Percentiles rank a stretch among this genome's conserved stretches.
Conservation (phyloP, 92 coral and sea anemone genomes). For the Scolanthus callimorphus region DNA sequence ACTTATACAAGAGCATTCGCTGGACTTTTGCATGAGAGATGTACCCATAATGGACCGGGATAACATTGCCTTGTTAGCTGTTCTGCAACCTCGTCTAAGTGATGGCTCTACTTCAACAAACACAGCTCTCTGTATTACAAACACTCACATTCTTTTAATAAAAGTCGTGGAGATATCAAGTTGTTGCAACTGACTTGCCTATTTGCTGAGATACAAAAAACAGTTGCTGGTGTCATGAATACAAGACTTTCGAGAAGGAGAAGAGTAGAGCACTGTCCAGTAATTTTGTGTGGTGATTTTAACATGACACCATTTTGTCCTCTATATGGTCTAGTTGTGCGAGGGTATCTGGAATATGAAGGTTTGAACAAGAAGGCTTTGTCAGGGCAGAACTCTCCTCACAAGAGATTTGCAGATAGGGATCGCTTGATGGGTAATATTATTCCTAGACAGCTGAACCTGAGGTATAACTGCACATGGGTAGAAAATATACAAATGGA, state of each 20-base stretch:
- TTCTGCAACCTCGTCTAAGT: slow-evolving; percentile 49
- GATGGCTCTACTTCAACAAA: slow-evolving; percentile 17
- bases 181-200: slow-evolving; percentile 76
- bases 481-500: too few relatives aligned
- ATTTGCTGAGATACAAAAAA: slow-evolving; percentile 78
- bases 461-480: slow-evolving; percentile 41
- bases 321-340: slow-evolving; percentile 56
- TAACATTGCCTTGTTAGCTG: slow-evolving; percentile 68
- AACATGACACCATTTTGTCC: slow-evolving; percentile 87
- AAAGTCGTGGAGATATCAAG: slow-evolving; percentile 91
- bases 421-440: slow-evolving; percentile 38
- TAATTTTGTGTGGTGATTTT: slow-evolving; percentile 87
- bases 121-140: slow-evolving; percentile 64
- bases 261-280: slow-evolving; percentile 44
- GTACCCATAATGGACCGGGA: slow-evolving; percentile 77
- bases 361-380: slow-evolving; percentile 61
- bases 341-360: slow-evolving; percentile 58
- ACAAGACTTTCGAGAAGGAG: neutral
- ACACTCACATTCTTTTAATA: slow-evolving; percentile 93
- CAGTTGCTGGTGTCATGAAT: slow-evolving; percentile 24
- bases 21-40: slow-evolving; percentile 56
- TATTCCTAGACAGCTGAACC: slow-evolving; percentile 75
- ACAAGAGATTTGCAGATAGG: slow-evolving; percentile 9
- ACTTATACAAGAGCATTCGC: slow-evolving; percentile 44
- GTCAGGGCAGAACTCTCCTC: slow-evolving; percentile 76